Evolutionary conservation across 2,888 invertebrate species (phyloP).

Genomic region (Ephialtes manifestator): DNA sequence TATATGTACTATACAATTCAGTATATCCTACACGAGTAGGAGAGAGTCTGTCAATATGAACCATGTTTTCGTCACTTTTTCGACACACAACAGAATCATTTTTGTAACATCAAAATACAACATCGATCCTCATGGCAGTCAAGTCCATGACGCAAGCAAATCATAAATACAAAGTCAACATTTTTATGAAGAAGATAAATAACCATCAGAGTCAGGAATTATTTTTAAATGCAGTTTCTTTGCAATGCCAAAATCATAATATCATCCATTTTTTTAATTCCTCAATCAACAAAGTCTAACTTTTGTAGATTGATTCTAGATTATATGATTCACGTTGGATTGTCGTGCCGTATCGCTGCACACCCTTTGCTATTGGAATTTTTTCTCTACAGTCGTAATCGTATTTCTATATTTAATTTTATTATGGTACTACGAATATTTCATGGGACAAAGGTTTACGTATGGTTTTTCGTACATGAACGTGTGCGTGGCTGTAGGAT

Average conservation of each 20-base stretch:
- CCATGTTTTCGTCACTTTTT: no score
- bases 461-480: background rate
- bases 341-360: background rate
- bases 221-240: background rate
- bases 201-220: background rate
- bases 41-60: no score
- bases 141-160: no score
- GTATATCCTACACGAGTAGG: background rate
- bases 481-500: background rate
- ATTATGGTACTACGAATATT: background rate
- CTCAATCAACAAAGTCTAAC: no score
- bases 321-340: background rate
- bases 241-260: no score
- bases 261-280: no score
- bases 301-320: background rate
- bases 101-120: background rate
- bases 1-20: background rate
- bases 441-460: background rate
- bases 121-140: no score
- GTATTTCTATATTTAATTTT: constrained; percentile 28
- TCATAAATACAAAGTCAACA: background rate
- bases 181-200: background rate
- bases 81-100: no score
- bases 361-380: background rate
- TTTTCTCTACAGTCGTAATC: constrained; percentile 16